Conservation (phyloP, 1,140 invertebrate species). For the Aphelenchoides fujianensis region DNA sequence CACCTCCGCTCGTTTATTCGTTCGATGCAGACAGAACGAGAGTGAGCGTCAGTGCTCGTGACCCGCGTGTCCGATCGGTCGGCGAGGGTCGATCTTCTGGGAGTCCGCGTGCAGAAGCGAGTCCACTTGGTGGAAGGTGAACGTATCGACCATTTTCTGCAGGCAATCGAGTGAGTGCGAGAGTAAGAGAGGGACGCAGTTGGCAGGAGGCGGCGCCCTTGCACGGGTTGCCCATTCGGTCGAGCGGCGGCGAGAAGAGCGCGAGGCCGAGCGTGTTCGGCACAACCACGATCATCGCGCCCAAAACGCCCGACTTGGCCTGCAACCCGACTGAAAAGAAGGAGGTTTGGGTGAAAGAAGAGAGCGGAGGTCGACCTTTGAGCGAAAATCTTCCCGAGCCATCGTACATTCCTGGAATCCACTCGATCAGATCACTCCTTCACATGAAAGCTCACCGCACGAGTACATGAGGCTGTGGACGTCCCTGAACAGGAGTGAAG, state of each 20-base stretch:
- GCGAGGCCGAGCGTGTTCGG: slow-evolving; percentile 93
- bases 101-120: slow-evolving; percentile 84
- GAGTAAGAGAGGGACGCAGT: not conserved
- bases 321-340: slow-evolving; percentile 75
- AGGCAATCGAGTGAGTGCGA: not conserved
- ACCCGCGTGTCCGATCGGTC: slow-evolving; percentile 83
- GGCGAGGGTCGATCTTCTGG: slow-evolving; percentile 80
- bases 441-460: too few species aligned
- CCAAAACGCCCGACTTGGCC: slow-evolving; percentile 93
- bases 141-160: slow-evolving; percentile 29
- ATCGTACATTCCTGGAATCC: too few species aligned
- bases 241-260: slow-evolving; percentile 87
- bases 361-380: too few species aligned
- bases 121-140: slow-evolving; percentile 67
- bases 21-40: too few species aligned
- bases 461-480: too few species aligned
- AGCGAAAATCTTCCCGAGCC: too few species aligned
- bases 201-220: slow-evolving; percentile 85
- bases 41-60: too few species aligned
- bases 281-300: slow-evolving; percentile 84
- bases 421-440: too few species aligned
- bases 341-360: too few species aligned
- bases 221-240: slow-evolving; percentile 81
- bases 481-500: too few species aligned
- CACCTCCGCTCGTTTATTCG: too few species aligned